A percentile compares a stretch with the other conserved stretches of the same genome.
Conservation (phyloP, 2,888 invertebrate genomes). For the Acholoe squamosa region DNA sequence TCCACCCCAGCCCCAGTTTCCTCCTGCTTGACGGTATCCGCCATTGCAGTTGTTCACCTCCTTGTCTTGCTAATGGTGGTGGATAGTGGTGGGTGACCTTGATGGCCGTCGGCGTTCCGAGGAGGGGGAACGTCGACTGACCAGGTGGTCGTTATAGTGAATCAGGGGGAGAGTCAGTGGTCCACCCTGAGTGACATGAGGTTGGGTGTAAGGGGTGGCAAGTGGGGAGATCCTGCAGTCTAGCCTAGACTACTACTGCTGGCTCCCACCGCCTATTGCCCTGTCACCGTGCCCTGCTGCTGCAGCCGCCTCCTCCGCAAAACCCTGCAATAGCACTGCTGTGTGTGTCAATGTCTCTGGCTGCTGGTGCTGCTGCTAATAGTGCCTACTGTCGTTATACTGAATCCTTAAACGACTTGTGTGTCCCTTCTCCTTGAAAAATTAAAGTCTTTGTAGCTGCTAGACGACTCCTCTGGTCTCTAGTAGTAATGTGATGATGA, state of each 20-base stretch:
- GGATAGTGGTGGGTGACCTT: not conserved
- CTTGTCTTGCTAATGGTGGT: not conserved
- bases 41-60: conserved; percentile 31
- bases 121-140: conserved; percentile 8
- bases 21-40: conserved; percentile 21
- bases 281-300: not conserved
- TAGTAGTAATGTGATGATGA: conserved; percentile 12
- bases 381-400: not conserved
- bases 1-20: not conserved
- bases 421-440: not conserved
- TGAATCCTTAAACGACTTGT: not conserved
- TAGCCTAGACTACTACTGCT: conserved; percentile 3
- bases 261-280: not conserved
- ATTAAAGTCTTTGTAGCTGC: not conserved
- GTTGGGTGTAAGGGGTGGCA: not conserved
- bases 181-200: not conserved
- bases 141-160: not conserved
- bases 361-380: not conserved
- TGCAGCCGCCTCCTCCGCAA: not conserved
- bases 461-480: not conserved
- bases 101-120: not conserved
- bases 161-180: not conserved
- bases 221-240: not conserved
- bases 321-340: not conserved
- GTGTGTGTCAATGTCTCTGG: not conserved